Conservation (phyloP, 2,888 invertebrate genomes). For the Lycia hirtaria region DNA sequence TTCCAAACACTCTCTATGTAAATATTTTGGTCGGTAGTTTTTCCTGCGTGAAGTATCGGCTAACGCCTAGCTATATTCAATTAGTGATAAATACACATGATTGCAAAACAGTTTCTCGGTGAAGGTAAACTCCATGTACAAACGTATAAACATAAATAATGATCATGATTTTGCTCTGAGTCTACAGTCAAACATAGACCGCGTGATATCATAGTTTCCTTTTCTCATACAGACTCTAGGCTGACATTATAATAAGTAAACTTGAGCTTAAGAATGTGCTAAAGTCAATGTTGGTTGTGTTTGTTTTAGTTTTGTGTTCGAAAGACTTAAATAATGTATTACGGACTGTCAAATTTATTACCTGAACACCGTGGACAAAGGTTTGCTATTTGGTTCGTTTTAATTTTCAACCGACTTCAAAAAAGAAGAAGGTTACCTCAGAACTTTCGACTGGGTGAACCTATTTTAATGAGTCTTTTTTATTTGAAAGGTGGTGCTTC, state of each 20-base stretch:
- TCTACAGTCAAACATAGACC: constrained; percentile 26
- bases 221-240: constrained; percentile 28
- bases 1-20: too few species aligned
- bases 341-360: too few species aligned
- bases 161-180: constrained; percentile 1
- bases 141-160: constrained; percentile 16
- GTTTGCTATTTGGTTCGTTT: constrained; percentile 10
- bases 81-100: background rate
- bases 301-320: constrained; percentile 5
- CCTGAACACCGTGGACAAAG: constrained; percentile 10
- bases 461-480: too few species aligned
- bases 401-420: background rate
- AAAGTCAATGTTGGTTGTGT: background rate
- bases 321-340: too few species aligned
- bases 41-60: too few species aligned
- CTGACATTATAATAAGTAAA: constrained; percentile 7
- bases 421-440: too few species aligned
- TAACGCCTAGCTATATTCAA: too few species aligned
- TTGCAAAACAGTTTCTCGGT: constrained; percentile 41
- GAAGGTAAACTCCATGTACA: constrained; percentile 45
- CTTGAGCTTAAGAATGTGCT: background rate
- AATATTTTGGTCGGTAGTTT: too few species aligned
- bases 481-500: too few species aligned
- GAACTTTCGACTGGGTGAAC: too few species aligned
- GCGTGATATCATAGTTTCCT: constrained; percentile 31